Conservation (phyloP, 2,888 invertebrate species). For the Mellilla xanthometata region DNA sequence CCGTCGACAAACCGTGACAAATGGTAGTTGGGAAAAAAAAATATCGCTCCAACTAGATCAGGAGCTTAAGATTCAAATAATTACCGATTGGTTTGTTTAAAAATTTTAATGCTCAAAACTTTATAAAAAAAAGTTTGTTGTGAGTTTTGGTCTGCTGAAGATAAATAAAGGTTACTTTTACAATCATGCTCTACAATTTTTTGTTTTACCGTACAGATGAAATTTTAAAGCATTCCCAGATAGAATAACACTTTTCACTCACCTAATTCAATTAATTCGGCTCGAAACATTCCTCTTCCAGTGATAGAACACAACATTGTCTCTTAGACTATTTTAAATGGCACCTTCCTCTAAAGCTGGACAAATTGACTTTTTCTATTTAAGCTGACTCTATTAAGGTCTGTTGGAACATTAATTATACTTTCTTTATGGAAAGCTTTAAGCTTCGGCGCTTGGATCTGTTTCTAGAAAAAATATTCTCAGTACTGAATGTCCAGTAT, state of each 20-base stretch:
- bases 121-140: too few species aligned
- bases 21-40: conserved; percentile 62
- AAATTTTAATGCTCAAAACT: too few species aligned
- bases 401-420: conserved; percentile 30
- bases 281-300: too few species aligned
- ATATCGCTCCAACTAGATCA: conserved; percentile 42
- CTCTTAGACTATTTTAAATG: conserved; percentile 49
- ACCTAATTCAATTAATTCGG: too few species aligned
- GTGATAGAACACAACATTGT: background rate
- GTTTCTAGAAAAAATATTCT: background rate
- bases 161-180: too few species aligned
- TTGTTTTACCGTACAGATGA: too few species aligned
- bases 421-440: conserved; percentile 25
- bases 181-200: too few species aligned
- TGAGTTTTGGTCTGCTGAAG: too few species aligned
- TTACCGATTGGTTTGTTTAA: too few species aligned
- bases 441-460: conserved; percentile 1
- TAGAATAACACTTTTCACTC: too few species aligned
- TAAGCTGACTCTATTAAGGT: conserved; percentile 28
- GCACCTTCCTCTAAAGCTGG: conserved; percentile 54
- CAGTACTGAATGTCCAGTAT: too few species aligned
- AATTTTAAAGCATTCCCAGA: too few species aligned
- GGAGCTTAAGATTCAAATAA: background rate
- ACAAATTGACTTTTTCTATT: conserved; percentile 59
- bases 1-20: conserved; percentile 53